Evolutionary conservation across 2,113 vertebrate species (phyloP), one percentile per base, ranked within the genome.

Genomic region (Dissostichus mawsoni): DNA sequence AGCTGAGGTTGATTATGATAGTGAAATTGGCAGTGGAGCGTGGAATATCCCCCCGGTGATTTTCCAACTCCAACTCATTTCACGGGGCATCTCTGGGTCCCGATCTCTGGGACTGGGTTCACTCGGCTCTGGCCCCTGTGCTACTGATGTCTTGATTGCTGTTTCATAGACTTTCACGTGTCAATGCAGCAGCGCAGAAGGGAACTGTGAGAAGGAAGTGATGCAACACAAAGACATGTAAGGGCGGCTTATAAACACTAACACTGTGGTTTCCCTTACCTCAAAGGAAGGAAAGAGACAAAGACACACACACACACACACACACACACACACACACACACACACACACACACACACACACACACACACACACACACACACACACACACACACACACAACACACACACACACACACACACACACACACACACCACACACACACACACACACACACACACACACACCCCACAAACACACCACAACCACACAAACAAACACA

Each of bases 191-290:
- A 79, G 62, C 17, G 23, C 55, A 29, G 17, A 78, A 82, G 83
- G 62, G 79, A 86, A 51, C 73, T 76, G 67, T 8, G 57, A 64
- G 78, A 76, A 91, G 89, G 92, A 93, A 88, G 74, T 84, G 89
- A 91, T 87, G 84, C 84, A 83, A 90, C 91, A 75, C 91, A 92
- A 87, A 81, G 84, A 86, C 72, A 83, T 84, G 80, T 91, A 86
- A 86, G 85, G 80, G 82, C 48, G 58, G 80, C 78, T 69, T 84
- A 61, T 84, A 86, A 84, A 89, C 84, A 88, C 72, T 86, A 78
- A 82, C 80, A 57, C 69, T 90, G 88, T 70, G 83, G 87, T 87
- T 87, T 81, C 1, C 1, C 62, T 90, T 88, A 92, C 89, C 87
- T 93, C 89, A 90, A 77, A 91, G 79, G 79, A 90, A 87, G 76